Base-by-base conservation (phyloP, 2,888 invertebrate species). In the Drosophila recens region DNA sequence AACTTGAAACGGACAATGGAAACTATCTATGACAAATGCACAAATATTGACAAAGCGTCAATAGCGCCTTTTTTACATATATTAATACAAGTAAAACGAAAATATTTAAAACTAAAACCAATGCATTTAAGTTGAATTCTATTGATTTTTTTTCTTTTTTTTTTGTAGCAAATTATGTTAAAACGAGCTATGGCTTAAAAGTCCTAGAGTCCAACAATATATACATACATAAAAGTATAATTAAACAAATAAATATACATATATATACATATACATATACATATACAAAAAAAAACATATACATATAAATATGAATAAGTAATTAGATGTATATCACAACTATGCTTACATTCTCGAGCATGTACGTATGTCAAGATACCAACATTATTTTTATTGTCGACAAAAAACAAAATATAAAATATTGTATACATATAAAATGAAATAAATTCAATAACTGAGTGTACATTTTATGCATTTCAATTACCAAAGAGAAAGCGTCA, bases 341-440 rank as follows among this genome's bases (percentile, higher is more conserved):
- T 72, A 57, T 53, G 51, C 67, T 52, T 66, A 65, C 53, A 46
- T 40, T 40, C 38, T 17, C 17, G 13, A 51, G 11, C 38, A 48
- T 13, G 43, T 49, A 59, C 43, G 54, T 49, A 59, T 49, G 59
- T 58, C 59, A 34, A 58, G 38, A 65, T 30, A 64, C 42, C 58
- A 42, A 67, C 72, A 67, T 83, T 83, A 82, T 88, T 82, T 82
- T 87, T 82, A 86, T 72, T 89, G 84, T 89, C 81, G 59, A 75
- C 52, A 68, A 68, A 42, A 59, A 61, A n/a, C 1, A 15, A 27
- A 53, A 33, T 6, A 15, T 27, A 38, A 56, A 65, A 54, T 65
- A 69, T 34, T 77, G 63, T 68, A 75, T 71, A 78, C 69, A 70
- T 73, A 58, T 61, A 72, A 75, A 67, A 45, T 17, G 53, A 75